phyloP scores from a whole-genome alignment of 2,113 vertebrate species.

The Puma concolor region DNA sequence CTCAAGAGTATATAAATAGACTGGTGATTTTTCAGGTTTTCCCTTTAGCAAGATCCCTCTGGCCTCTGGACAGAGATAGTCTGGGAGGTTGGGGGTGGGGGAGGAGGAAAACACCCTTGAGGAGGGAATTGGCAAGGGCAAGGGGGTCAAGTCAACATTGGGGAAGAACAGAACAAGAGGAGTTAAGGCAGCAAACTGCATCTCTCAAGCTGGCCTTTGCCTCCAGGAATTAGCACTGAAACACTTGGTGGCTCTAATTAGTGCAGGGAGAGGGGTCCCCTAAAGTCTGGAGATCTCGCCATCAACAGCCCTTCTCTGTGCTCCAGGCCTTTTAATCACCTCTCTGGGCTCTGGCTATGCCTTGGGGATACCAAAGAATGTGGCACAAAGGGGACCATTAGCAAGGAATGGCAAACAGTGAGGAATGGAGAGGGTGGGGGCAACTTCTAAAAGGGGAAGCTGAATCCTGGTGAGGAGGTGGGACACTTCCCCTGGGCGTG shows the following conservation, averaged over 20 bases:
- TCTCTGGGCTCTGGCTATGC: not conserved
- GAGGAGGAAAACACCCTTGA: not conserved
- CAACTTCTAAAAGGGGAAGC: not conserved
- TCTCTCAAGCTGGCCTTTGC: not conserved
- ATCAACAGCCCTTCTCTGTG: not conserved
- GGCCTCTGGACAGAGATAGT: not conserved
- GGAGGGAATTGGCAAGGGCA: not conserved
- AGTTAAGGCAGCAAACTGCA: not conserved
- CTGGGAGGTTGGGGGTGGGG: fast-evolving
- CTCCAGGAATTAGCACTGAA: not conserved
- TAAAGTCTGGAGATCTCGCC: not conserved
- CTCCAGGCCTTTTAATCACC: not conserved
- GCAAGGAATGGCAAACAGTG: not conserved
- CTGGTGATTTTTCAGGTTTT: not conserved
- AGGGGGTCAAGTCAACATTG: not conserved
- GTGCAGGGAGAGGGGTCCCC: not conserved
- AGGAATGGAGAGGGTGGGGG: not conserved
- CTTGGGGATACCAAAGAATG: not conserved
- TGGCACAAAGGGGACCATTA: not conserved
- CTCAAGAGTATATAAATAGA: not conserved
- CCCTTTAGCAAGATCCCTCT: not conserved
- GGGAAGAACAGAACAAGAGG: not conserved
- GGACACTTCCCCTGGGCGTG: too few relatives aligned
- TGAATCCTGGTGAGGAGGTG: not conserved
- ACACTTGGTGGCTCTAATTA: not conserved